Evolutionary conservation across 2,888 invertebrate genomes (phyloP), one percentile per base, ranked within the genome.

Genomic region (Nesidiocoris tenuis): DNA sequence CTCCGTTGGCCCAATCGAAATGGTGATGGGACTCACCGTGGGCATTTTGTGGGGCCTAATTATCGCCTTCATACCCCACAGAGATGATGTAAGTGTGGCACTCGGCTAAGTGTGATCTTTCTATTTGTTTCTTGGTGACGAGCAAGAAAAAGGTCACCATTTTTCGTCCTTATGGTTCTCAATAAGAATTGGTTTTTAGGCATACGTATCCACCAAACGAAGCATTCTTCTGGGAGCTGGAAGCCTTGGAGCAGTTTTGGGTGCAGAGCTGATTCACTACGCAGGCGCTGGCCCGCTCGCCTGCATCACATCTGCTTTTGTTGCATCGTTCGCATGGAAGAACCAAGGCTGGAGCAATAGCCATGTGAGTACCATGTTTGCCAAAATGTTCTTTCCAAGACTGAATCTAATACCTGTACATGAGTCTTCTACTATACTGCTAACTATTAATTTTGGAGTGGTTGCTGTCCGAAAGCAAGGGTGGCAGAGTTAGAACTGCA

Each of bases 261-360:
- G 90, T 59, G 88, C 89, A 81, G 86, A 86, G 76, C 83, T 84
- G 18, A 84, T 89, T 77, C 87, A 87, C 21, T 87, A 88, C 81
- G 86, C 87, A 16, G 90, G 90, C 17, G 88, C 90, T 22, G 89
- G 89, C n/a, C 87, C 90, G 7, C 83, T 91, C 7, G 88, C 84
- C 12, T 87, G 87, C 81, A 87, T 87, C 22, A 84, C 85, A 65
- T 83, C 86, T 71, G 85, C 88, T 7, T 88, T 89, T 81, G 85
- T 87, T 64, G 87, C 88, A 1, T 85, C 86, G 78, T 82, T 85
- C 57, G 85, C 86, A 57, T 88, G 88, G 88, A 85, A 80, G 82
- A 82, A 79, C 65, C 80, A 81, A 74, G 79, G 80, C 7, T 80
- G 80, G 79, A 74, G 77, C 39, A 76, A 74, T 61, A 19, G 75